Evolutionary conservation across 2,888 invertebrate species (phyloP).

Genomic region (Cataglyphis altisquamis): DNA sequence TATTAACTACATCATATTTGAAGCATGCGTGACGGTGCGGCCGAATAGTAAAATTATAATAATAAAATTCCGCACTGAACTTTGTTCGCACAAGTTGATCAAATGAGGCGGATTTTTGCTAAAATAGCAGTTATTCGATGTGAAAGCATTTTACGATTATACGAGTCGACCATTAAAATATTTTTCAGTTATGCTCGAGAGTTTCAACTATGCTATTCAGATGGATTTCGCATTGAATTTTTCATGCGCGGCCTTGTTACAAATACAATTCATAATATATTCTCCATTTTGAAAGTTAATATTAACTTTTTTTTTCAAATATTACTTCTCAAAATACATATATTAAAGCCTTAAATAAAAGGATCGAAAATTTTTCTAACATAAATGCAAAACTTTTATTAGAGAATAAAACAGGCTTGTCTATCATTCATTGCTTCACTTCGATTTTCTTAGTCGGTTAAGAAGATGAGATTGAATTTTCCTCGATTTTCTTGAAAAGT

Average conservation of each 20-base stretch:
- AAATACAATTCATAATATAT: conserved; percentile 6
- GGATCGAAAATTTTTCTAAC: background rate
- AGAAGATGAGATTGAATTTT: conserved; percentile 2
- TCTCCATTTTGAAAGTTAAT: background rate
- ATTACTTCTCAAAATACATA: background rate
- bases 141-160: conserved; percentile 50
- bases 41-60: conserved; percentile 13
- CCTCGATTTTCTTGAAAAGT: conserved; percentile 17
- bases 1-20: conserved; percentile 52
- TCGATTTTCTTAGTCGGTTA: conserved; percentile 9
- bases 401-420: conserved; percentile 1
- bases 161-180: conserved; percentile 47
- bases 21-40: conserved; percentile 40
- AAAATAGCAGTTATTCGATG: conserved; percentile 38
- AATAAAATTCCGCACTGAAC: conserved; percentile 50
- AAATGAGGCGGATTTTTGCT: conserved; percentile 55
- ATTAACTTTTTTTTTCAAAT: background rate
- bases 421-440: background rate
- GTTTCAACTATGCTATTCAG: conserved; percentile 33
- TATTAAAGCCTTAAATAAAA: background rate
- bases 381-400: background rate
- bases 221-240: conserved; percentile 38
- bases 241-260: background rate
- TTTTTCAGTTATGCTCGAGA: conserved; percentile 51
- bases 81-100: conserved; percentile 47